Evolutionary conservation across 2,888 invertebrate species (phyloP), one percentile per base, ranked within the genome.

Genomic region (Dichetophora obliterata): DNA sequence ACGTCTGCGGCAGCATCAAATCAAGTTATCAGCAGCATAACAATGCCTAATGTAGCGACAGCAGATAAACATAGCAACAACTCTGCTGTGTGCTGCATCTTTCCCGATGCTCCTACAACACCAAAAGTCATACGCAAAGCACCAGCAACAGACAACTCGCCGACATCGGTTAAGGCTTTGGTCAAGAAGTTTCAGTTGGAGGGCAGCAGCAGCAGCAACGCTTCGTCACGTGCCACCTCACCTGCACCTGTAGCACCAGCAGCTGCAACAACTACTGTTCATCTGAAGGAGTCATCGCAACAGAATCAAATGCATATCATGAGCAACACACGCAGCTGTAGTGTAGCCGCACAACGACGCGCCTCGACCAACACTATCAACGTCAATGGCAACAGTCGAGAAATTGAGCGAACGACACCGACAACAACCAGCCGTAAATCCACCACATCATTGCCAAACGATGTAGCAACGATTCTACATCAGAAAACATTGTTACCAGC

Each of bases 61-160:
- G 31, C 70, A 24, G 75, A 59, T 79, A 80, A 74, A 54, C 75
- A 54, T 84, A 22, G 75, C 16, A 71, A 43, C 54, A 76, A 75
- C 37, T 68, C 77, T 54, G 50, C 72, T 61, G 68, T 77, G 5
- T 80, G 80, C 66, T 85, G 91, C 80, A 90, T 92, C 80, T 92
- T 91, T 87, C 92, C 91, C 80, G 92, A 92, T 88, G 92, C 92
- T 70, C 92, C 92, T 82, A 92, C 92, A 85, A 92, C 92, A 81
- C 92, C 92, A 83, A 92, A 92, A 91, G 92, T 92, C 83, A 91
- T 92, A 79, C 91, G 92, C 85, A 92, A 92, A 84, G 91, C 92
- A 50, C 91, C 91, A 81, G 90, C 90, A 80, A 89, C 91, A 78
- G 91, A 91, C 85, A 90, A 92, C 84, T 90, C 92, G 71, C 86